Conservation (phyloP, 2,888 invertebrate species). For the Zele albiditarsus region DNA sequence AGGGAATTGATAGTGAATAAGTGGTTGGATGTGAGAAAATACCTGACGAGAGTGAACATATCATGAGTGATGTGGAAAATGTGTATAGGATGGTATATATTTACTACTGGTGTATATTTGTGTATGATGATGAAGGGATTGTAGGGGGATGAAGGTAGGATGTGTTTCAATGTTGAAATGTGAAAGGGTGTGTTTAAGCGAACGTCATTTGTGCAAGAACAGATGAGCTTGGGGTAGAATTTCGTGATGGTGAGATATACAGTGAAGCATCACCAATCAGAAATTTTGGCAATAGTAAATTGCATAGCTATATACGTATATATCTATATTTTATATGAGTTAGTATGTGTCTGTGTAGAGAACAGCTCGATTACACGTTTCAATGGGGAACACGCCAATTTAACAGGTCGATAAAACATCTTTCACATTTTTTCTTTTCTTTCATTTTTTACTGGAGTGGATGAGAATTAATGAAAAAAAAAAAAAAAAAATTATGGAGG, state of each 20-base stretch:
- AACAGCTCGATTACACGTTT: background rate
- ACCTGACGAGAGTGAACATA: background rate
- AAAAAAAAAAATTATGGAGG: no score
- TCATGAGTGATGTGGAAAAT: background rate
- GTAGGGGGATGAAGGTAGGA: background rate
- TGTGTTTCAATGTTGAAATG: no score
- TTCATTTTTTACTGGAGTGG: no score
- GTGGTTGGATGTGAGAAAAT: background rate
- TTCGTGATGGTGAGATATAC: background rate
- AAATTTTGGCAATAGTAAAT: background rate
- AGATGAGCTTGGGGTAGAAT: background rate
- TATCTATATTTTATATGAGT: background rate
- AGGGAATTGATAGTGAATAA: constrained; percentile 7
- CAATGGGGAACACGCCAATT: background rate
- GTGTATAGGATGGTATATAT: background rate
- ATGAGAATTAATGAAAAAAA: no score
- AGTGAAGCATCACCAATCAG: background rate
- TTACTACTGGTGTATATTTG: background rate
- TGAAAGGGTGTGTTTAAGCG: constrained; percentile 4
- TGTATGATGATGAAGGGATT: background rate
- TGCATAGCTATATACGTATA: background rate
- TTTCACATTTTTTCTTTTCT: no score
- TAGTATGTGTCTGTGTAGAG: background rate
- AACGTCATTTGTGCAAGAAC: background rate
- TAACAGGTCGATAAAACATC: no score